Percentiles rank a stretch among this genome's conserved stretches.
These are phyloP conservation scores for Bombus breviceps DNA, from an alignment of 1,140 invertebrate genomes.

Conservation along the genomic window DNA sequence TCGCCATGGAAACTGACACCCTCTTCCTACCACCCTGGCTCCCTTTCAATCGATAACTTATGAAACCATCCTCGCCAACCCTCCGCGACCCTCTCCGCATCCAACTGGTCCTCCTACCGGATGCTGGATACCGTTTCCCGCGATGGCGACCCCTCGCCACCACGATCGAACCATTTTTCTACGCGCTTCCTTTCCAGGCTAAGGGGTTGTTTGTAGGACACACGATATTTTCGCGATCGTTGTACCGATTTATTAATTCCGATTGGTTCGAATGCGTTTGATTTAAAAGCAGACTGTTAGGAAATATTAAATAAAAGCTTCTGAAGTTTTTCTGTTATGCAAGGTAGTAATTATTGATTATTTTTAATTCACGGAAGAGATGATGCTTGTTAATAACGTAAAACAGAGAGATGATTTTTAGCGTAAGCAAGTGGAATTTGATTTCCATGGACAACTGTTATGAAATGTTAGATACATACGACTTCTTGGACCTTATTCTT, in stretches of 20 bases:
- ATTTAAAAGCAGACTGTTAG: no score
- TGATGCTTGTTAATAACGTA: no score
- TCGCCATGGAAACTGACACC: slow-evolving; percentile 76
- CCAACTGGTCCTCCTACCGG: slow-evolving; percentile 33
- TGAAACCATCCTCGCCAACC: slow-evolving; percentile 76
- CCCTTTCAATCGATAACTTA: slow-evolving; percentile 82
- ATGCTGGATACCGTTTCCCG: slow-evolving; percentile 61
- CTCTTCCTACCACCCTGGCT: slow-evolving; percentile 67
- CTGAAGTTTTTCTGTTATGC: no score
- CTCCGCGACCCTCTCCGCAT: slow-evolving; percentile 37
- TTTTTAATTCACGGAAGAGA: no score
- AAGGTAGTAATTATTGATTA: no score
- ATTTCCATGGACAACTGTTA: no score
- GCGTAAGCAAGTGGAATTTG: no score
- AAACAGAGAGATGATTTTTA: no score
- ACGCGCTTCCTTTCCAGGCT: neutral
- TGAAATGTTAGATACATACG: no score
- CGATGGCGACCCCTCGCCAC: slow-evolving; percentile 66
- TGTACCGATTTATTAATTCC: neutral
- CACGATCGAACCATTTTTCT: slow-evolving; percentile 10
- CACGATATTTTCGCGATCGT: neutral
- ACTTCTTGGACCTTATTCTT: no score
- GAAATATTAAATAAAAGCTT: no score
- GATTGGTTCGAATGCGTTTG: neutral
- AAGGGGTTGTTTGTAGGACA: neutral